Evolutionary conservation across 2,888 invertebrate species (phyloP).

Genomic region (Stenichneumon culpator): DNA sequence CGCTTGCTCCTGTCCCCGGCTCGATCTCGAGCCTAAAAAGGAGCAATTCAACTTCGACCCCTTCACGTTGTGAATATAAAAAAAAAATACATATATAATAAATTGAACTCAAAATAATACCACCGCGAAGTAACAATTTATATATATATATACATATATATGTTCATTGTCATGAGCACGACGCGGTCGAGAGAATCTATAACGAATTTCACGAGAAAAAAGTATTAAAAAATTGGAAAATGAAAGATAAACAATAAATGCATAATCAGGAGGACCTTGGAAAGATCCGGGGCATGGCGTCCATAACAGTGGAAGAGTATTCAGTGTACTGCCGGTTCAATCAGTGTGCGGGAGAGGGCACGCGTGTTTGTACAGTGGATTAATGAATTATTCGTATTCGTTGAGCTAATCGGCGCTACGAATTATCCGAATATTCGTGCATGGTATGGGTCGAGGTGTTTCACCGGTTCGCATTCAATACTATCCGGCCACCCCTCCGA

Average conservation of each 20-base stretch:
- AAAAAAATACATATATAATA: too few species aligned
- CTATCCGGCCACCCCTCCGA: background rate
- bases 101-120: too few species aligned
- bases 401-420: background rate
- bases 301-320: constrained; percentile 15
- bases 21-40: too few species aligned
- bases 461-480: background rate
- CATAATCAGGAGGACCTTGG: background rate
- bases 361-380: constrained; percentile 25
- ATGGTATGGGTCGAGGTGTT: background rate
- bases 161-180: constrained; percentile 9
- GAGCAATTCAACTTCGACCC: too few species aligned
- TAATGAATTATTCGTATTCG: constrained; percentile 34
- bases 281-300: constrained; percentile 8
- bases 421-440: constrained; percentile 4
- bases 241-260: too few species aligned
- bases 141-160: too few species aligned
- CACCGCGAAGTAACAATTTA: too few species aligned
- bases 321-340: constrained; percentile 16
- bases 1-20: too few species aligned
- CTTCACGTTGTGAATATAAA: too few species aligned
- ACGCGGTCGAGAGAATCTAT: background rate
- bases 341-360: constrained; percentile 8
- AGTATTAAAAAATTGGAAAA: too few species aligned
- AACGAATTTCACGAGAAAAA: background rate